Conservation (phyloP, 2,888 invertebrate genomes). For the Sinhomidia bicolor region DNA sequence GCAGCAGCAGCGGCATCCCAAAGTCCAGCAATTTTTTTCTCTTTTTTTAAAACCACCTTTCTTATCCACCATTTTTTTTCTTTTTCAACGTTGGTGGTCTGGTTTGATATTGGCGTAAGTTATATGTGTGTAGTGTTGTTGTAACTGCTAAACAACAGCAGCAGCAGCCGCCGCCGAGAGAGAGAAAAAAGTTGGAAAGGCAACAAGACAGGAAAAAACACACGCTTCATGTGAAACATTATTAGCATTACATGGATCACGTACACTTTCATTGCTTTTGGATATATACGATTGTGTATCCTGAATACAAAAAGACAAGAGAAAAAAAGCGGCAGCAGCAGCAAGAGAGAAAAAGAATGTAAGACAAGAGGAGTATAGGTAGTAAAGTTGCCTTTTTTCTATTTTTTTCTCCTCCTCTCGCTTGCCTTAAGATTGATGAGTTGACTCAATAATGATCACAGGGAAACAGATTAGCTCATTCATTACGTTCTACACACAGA, state of each 20-base stretch:
- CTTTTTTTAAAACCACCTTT: slow-evolving; percentile 2
- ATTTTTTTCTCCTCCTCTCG: slow-evolving; percentile 22
- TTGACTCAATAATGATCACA: slow-evolving; percentile 73
- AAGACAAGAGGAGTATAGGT: slow-evolving; percentile 30
- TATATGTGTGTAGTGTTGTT: background rate
- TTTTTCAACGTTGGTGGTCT: slow-evolving; percentile 50
- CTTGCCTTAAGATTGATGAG: slow-evolving; percentile 68
- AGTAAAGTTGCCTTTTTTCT: slow-evolving; percentile 5
- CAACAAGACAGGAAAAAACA: slow-evolving; percentile 63
- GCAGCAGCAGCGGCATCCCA: background rate
- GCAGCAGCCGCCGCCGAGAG: background rate
- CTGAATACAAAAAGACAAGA: slow-evolving; percentile 6
- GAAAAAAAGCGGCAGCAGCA: no score
- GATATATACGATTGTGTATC: slow-evolving; percentile 18
- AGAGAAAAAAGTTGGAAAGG: slow-evolving; percentile 62
- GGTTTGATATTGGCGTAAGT: no score
- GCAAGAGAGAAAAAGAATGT: slow-evolving; percentile 34
- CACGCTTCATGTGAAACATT: slow-evolving; percentile 55
- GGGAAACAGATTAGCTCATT: slow-evolving; percentile 73
- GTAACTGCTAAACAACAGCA: background rate
- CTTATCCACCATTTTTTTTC: background rate
- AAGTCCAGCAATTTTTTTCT: slow-evolving; percentile 28
- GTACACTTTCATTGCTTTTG: slow-evolving; percentile 53
- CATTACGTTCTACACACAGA: slow-evolving; percentile 63
- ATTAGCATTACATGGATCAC: slow-evolving; percentile 54